A percentile compares a stretch with the other conserved stretches of the same genome.
These are phyloP conservation scores for Proctacanthus coquilletti DNA, from an alignment of 1,140 invertebrate species.

Conservation along the genomic window DNA sequence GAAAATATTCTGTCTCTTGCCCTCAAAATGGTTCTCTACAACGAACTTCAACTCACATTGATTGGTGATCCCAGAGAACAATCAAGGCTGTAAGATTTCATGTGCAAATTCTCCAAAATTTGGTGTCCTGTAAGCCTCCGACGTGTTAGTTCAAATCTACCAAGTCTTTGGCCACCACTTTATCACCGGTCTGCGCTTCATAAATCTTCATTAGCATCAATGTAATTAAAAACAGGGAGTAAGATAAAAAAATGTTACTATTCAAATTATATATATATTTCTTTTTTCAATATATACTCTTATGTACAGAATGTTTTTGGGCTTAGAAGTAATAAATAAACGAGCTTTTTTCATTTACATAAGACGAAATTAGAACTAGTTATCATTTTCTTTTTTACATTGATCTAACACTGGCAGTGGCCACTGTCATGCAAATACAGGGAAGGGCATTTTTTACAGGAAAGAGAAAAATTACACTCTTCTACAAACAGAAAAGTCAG, in stretches of 20 bases:
- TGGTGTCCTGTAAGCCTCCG: background rate
- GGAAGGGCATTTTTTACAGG: background rate
- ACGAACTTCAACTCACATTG: too few relatives aligned
- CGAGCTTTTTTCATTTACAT: background rate
- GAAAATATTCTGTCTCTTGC: too few relatives aligned
- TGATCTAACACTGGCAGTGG: background rate
- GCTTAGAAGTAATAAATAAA: constrained; percentile 1
- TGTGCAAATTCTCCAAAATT: background rate
- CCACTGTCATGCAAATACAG: background rate
- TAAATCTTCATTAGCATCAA: too few relatives aligned
- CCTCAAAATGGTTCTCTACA: too few relatives aligned
- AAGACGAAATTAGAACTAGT: background rate
- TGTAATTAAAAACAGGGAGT: too few relatives aligned
- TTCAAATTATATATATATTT: background rate
- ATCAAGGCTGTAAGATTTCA: background rate
- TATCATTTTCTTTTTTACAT: background rate
- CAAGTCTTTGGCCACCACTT: background rate
- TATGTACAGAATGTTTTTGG: background rate
- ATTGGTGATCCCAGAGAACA: too few relatives aligned
- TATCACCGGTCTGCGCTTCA: background rate
- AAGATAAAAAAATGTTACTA: background rate
- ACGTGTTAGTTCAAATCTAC: background rate
- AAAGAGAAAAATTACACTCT: background rate
- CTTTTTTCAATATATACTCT: background rate
- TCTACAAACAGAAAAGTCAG: background rate